Evolutionary conservation across 2,113 vertebrate genomes (phyloP), one percentile per base, ranked within the genome.

Genomic region (Osmerus eperlanus): DNA sequence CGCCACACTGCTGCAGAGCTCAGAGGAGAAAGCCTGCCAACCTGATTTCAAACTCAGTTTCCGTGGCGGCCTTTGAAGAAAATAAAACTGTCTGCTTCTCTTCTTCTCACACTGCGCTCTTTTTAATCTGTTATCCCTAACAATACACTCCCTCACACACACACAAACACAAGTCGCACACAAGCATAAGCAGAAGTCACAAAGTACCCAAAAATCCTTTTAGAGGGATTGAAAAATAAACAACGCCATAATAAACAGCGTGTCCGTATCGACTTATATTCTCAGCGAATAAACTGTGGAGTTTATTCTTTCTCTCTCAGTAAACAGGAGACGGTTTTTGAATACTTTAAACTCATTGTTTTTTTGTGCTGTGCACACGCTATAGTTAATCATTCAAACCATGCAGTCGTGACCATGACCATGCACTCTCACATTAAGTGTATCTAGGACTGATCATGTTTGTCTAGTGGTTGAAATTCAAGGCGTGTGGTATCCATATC

Each of bases 381-480:
- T 3, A 5, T 32, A 41, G 36, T 7, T 3, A 4, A 61, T 54
- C 32, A 66, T 67, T 75, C 56, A 67, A 83, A 74, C 61, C 70
- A 54, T 65, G 53, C 69, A 68, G 77, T 76, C 77, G 1, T 41
- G 36, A 41, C 36, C 36, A 9, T 41, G 8, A 0, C n/a, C 5
- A 41, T 9, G 36, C 29, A 32, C 78, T 78, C 80, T 70, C 71
- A 71, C 4, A 60, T 19, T 19, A 21, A 11, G 58, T 23, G 19
- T n/a, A 29, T 36, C 25, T 36, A 36, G 14, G 13, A 15, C 15
- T 36, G 25, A 32, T 32, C 29, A 7, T 64, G 55, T 36, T 16
- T 21, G 13, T 70, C 67, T 77, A n/a, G 69, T 47, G 13, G 85
- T 87, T 81, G 76, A 73, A 60, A 87, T 86, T 83, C 86, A 73